Conservation (phyloP, 2,113 vertebrate species). For the Mirza zaza region DNA sequence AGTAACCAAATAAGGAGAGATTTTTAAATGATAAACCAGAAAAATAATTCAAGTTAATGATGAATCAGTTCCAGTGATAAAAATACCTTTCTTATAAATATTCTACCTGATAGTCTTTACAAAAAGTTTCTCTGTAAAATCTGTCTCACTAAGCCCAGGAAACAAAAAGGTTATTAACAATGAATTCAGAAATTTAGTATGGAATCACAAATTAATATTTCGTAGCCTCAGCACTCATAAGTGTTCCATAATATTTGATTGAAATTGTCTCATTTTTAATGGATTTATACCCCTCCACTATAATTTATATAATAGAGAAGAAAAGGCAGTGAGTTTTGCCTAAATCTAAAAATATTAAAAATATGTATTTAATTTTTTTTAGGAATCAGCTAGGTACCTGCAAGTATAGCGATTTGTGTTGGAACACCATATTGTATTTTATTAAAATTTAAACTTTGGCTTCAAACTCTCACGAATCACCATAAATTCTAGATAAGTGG, state of each 20-base stretch:
- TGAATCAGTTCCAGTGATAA: not conserved
- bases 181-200: not conserved
- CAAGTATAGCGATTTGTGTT: not conserved
- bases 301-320: not conserved
- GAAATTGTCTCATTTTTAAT: not conserved
- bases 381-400: not conserved
- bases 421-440: not conserved
- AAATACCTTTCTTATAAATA: not conserved
- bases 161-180: not conserved
- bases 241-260: not conserved
- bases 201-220: not conserved
- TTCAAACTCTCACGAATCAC: not conserved
- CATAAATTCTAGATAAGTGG: not conserved
- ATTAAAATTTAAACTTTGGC: not conserved
- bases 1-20: not conserved
- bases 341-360: not conserved
- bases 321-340: not conserved
- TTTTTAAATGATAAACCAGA: not conserved
- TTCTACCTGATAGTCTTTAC: not conserved
- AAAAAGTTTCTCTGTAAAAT: not conserved
- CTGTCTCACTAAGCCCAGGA: not conserved
- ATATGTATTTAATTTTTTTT: not conserved
- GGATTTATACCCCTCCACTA: not conserved
- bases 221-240: not conserved
- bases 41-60: conserved; percentile 35